phyloP scores from a whole-genome alignment of 2,113 vertebrate species.

The Verasper variegatus region DNA sequence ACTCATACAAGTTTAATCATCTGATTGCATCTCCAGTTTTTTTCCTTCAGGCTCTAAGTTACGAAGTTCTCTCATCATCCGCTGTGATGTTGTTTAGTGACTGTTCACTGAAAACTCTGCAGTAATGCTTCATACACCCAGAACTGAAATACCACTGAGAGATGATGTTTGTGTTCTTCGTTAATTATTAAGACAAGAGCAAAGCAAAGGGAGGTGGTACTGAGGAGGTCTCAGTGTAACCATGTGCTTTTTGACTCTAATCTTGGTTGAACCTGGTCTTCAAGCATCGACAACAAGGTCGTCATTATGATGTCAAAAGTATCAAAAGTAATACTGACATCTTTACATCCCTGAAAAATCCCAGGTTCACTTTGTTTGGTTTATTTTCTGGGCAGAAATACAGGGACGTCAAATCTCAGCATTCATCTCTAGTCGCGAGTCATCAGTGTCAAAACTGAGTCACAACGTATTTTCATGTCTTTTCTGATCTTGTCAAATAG shows the following conservation, averaged over 20 bases:
- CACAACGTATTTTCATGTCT: not conserved
- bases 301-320: no score
- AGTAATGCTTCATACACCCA: not conserved
- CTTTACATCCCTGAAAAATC: not conserved
- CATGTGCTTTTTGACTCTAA: no score
- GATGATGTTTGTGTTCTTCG: no score
- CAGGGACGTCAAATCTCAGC: not conserved
- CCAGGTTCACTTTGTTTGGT: no score
- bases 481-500: conserved; percentile 3
- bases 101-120: no score
- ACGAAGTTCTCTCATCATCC: not conserved
- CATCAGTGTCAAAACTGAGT: not conserved
- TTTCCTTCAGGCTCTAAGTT: not conserved
- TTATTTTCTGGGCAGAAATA: not conserved
- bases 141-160: not conserved
- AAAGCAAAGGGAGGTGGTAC: no score
- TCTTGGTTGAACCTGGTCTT: no score
- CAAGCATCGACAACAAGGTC: no score
- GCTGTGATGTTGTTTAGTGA: not conserved
- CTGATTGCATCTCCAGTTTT: not conserved
- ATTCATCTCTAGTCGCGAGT: conserved; percentile 1
- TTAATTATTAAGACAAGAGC: no score
- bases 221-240: no score
- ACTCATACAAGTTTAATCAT: not conserved
- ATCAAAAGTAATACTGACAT: no score